Conservation (phyloP, 2,113 vertebrate species). For the Alosa alosa region DNA sequence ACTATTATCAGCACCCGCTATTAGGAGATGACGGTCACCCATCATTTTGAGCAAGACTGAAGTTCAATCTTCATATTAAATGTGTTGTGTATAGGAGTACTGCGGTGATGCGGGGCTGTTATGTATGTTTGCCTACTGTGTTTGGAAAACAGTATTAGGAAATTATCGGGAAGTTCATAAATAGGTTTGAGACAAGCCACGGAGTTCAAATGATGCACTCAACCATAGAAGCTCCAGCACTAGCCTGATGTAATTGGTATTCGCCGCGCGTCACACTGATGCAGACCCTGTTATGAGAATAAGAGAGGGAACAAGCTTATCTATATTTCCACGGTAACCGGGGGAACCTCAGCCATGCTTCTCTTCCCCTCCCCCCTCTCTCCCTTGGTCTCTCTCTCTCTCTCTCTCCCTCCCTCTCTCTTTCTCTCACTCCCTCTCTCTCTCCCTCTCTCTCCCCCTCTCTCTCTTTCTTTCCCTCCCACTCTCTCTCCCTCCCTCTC, state of each 20-base stretch:
- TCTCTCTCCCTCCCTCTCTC: conserved; percentile 44
- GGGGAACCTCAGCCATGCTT: conserved; percentile 32
- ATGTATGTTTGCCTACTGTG: conserved; percentile 19
- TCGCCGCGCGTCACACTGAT: conserved; percentile 58
- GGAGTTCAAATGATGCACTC: conserved; percentile 39
- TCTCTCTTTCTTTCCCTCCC: conserved; percentile 43
- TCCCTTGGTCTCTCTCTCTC: conserved; percentile 31
- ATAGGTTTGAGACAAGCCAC: conserved; percentile 29
- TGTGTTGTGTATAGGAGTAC: neutral
- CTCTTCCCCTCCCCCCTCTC: neutral
- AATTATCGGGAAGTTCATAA: conserved; percentile 41
- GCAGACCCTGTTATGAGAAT: conserved; percentile 62
- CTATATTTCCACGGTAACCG: conserved; percentile 63
- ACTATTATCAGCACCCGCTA: conserved; percentile 55
- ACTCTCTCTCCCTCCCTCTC: conserved; percentile 33
- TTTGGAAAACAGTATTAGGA: conserved; percentile 34
- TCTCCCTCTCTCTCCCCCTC: conserved; percentile 44
- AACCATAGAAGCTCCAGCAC: neutral
- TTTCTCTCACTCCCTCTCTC: conserved; percentile 23
- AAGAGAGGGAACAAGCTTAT: conserved; percentile 67
- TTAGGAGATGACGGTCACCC: conserved; percentile 51
- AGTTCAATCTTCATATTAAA: conserved; percentile 42
- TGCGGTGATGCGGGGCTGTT: neutral
- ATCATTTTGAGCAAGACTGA: conserved; percentile 35
- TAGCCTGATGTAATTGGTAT: conserved; percentile 61